A percentile compares a stretch with the other conserved stretches of the same genome.
phyloP scores from a whole-genome alignment of 2,113 vertebrate genomes.

The Gymnogyps californianus region DNA sequence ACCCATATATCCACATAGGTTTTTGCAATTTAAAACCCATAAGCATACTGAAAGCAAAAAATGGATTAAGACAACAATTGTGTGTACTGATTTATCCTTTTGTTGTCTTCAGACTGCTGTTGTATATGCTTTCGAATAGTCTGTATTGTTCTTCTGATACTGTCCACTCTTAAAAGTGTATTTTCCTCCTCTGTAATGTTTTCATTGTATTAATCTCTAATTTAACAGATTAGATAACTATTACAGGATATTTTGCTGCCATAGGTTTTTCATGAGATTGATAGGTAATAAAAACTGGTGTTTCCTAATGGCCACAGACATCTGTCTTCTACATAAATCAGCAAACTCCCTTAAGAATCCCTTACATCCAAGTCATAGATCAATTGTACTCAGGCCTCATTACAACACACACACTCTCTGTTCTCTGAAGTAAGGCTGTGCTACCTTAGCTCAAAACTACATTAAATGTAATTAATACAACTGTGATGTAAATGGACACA shows the following conservation, averaged over 20 bases:
- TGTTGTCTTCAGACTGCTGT: not conserved
- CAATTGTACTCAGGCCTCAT: conserved; percentile 63
- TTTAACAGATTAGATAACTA: conserved; percentile 55
- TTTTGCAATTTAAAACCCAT: not conserved
- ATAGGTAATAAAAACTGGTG: conserved; percentile 53
- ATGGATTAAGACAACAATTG: not conserved
- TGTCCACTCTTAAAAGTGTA: not conserved
- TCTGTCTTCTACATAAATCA: conserved; percentile 65
- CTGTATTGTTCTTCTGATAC: not conserved
- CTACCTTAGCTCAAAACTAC: conserved; percentile 38
- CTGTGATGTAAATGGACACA: conserved; percentile 26
- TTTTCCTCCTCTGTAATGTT: not conserved
- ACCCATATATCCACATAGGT: not conserved
- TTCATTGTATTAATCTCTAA: conserved; percentile 50
- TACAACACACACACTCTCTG: not conserved
- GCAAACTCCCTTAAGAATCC: conserved; percentile 58
- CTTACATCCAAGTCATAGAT: conserved; percentile 40
- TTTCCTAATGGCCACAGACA: conserved; percentile 59
- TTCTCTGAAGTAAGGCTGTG: conserved; percentile 17
- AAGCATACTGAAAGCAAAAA: not conserved
- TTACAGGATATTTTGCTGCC: conserved; percentile 23
- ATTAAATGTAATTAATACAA: conserved; percentile 64
- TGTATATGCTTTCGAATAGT: not conserved
- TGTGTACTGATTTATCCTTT: not conserved
- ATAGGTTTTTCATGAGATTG: conserved; percentile 43